These are phyloP conservation scores for Trichopria drosophilae DNA, from an alignment of 2,888 invertebrate genomes.

Conservation along the genomic window DNA sequence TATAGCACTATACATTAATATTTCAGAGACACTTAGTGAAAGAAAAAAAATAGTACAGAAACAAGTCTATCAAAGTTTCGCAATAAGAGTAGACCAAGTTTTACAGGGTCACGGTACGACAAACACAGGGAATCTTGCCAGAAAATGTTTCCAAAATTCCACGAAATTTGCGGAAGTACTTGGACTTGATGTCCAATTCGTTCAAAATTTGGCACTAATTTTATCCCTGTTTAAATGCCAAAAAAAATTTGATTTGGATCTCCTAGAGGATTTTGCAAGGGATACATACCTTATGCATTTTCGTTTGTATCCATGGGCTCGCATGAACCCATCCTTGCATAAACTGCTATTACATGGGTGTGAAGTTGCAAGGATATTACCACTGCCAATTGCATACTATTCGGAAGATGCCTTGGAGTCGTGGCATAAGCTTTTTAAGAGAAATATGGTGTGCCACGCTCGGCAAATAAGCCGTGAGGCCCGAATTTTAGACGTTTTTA, in stretches of 20 bases:
- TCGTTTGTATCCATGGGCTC: slow-evolving; percentile 2
- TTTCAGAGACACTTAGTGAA: no score
- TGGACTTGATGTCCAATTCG: background rate
- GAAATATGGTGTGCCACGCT: background rate
- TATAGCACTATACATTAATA: no score
- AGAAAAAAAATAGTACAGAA: no score
- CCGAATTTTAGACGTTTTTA: background rate
- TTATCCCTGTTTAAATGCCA: background rate
- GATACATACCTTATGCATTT: background rate
- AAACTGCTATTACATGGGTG: slow-evolving; percentile 8
- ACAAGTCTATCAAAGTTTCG: no score
- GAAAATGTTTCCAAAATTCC: background rate
- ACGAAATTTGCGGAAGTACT: background rate
- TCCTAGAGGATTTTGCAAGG: background rate
- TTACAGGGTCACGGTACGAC: no score
- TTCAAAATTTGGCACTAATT: slow-evolving; percentile 1
- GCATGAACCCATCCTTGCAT: slow-evolving; percentile 9
- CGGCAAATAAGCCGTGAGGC: background rate
- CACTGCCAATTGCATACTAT: background rate
- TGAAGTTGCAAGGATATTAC: background rate
- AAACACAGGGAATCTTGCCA: no score
- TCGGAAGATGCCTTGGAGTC: background rate
- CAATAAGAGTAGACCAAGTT: no score
- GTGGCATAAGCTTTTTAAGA: background rate
- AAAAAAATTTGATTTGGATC: background rate